Percentiles rank a stretch among this genome's conserved stretches.
These are phyloP conservation scores for Zootoca vivipara DNA, from an alignment of 2,113 vertebrate genomes.

Conservation along the genomic window DNA sequence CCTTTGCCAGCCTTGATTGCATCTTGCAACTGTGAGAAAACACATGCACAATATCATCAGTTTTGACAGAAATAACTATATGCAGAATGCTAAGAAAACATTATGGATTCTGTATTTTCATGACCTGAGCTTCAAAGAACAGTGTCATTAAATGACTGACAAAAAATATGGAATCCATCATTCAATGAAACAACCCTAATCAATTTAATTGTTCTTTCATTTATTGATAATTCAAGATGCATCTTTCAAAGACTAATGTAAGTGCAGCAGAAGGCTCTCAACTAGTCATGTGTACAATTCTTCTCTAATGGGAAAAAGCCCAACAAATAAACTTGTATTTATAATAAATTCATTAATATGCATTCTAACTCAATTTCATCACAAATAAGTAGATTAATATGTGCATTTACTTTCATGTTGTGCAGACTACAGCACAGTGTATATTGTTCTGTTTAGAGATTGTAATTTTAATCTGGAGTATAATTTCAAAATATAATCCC, in stretches of 20 bases:
- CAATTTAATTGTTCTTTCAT: constrained; percentile 3
- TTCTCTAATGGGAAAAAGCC: constrained; percentile 17
- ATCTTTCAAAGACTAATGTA: neutral
- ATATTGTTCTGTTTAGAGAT: neutral
- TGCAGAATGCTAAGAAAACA: neutral
- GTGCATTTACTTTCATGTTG: neutral
- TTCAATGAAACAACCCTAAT: neutral
- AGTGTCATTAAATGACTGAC: neutral
- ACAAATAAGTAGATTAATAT: neutral
- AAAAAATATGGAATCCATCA: neutral
- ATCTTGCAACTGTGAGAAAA: constrained; percentile 86
- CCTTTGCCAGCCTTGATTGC: constrained; percentile 91
- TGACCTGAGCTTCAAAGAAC: neutral
- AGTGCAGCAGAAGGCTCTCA: neutral
- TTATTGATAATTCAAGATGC: neutral
- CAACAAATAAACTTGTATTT: neutral
- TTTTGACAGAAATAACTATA: constrained; percentile 20
- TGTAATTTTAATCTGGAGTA: neutral
- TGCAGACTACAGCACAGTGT: neutral
- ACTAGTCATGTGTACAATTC: constrained; percentile 20
- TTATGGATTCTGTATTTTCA: constrained; percentile 11
- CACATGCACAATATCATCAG: constrained; percentile 69
- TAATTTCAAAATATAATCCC: constrained; percentile 26
- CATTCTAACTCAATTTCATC: constrained; percentile 25
- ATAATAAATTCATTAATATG: constrained; percentile 30